phyloP scores from a whole-genome alignment of 2,888 invertebrate genomes.

The Odontothrips loti region DNA sequence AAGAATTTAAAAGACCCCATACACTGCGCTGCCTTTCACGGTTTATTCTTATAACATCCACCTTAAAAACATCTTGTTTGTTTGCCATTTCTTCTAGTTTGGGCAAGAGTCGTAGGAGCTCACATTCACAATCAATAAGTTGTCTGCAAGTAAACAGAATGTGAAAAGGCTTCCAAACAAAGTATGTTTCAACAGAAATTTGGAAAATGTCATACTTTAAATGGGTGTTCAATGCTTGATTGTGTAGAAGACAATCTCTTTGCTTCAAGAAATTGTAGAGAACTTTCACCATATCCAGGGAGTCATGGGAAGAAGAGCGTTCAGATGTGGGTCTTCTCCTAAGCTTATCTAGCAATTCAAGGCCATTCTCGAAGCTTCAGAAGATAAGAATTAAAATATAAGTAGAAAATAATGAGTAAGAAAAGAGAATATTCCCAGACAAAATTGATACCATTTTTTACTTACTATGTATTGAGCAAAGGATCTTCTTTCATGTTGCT shows the following conservation, averaged over 20 bases:
- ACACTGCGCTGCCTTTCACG: conserved; percentile 16
- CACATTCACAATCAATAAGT: conserved; percentile 33
- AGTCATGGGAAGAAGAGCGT: conserved; percentile 49
- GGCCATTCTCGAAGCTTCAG: conserved; percentile 48
- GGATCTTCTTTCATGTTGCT: not conserved
- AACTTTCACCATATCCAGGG: conserved; percentile 54
- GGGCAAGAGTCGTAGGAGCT: conserved; percentile 30
- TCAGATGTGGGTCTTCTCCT: conserved; percentile 49
- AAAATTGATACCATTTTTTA: not conserved
- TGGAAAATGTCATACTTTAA: conserved; percentile 39
- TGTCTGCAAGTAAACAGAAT: conserved; percentile 33
- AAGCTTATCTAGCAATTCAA: conserved; percentile 49
- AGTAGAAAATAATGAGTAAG: not conserved
- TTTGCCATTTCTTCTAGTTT: conserved; percentile 30
- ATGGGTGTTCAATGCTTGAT: conserved; percentile 39
- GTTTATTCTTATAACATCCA: conserved; percentile 32
- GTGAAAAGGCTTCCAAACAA: not conserved
- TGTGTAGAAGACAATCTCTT: conserved; percentile 50
- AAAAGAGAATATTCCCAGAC: too few species aligned
- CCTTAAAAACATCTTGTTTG: conserved; percentile 30
- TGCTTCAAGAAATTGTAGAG: conserved; percentile 55
- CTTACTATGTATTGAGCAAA: not conserved
- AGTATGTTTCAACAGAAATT: not conserved
- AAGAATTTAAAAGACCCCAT: not conserved
- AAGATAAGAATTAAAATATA: conserved; percentile 1